A percentile compares a stretch with the other conserved stretches of the same genome.
These are phyloP conservation scores for Gnatocerus cornutus DNA, from an alignment of 2,888 invertebrate genomes.

Conservation along the genomic window DNA sequence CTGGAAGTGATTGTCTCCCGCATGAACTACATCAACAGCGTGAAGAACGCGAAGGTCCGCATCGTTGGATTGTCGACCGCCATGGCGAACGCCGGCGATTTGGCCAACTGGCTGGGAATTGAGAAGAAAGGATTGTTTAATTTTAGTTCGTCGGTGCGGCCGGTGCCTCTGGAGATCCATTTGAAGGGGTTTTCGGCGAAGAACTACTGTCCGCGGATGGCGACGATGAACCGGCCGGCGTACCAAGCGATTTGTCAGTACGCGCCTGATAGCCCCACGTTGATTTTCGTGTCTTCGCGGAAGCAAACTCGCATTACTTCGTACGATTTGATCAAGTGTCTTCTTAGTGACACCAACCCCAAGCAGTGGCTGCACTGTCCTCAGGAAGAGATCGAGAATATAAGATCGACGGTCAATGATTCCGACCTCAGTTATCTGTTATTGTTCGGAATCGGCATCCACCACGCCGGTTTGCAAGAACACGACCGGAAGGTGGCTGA, in stretches of 20 bases:
- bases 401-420: constrained; percentile 83
- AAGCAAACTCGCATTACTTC: constrained; percentile 98
- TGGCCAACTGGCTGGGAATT: constrained; percentile 96
- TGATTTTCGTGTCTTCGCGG: constrained; percentile 97
- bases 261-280: constrained; percentile 91
- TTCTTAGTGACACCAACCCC: constrained; percentile 93
- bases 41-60: constrained; percentile 87
- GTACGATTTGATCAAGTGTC: constrained; percentile 91
- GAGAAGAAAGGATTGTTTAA: constrained; percentile 93
- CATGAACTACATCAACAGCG: constrained; percentile 95
- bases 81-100: constrained; percentile 96
- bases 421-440: constrained; percentile 93
- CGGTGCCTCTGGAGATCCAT: constrained; percentile 94
- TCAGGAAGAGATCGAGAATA: constrained; percentile 88
- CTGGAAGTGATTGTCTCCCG: constrained; percentile 98
- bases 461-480: constrained; percentile 98
- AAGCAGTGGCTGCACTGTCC: constrained; percentile 95
- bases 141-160: constrained; percentile 97
- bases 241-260: constrained; percentile 96
- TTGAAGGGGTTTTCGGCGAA: constrained; percentile 94
- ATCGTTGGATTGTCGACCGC: constrained; percentile 98
- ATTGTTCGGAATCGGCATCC: constrained; percentile 98
- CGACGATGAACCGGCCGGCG: constrained; percentile 99
- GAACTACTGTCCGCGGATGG: constrained; percentile 99
- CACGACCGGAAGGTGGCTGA: constrained; percentile 93